These are phyloP conservation scores for Staurois parvus DNA, from an alignment of 2,797 vertebrate species.

Conservation along the genomic window DNA sequence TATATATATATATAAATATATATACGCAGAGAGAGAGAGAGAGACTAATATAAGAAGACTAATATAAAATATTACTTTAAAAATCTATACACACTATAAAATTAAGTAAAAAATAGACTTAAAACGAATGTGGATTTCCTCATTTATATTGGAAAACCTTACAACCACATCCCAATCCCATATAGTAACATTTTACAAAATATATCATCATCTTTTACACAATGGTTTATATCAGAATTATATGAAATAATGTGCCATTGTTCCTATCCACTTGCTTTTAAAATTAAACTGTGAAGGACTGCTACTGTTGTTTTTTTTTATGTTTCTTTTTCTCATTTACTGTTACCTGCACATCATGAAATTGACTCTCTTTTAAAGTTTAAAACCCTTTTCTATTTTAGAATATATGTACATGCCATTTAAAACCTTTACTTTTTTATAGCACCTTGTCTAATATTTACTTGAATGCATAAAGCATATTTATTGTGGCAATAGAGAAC, in stretches of 20 bases:
- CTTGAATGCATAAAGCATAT: slow-evolving; percentile 49
- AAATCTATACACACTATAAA: no score
- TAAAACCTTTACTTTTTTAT: slow-evolving; percentile 40
- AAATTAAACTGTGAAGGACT: not conserved
- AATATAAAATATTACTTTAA: no score
- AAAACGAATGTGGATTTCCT: no score
- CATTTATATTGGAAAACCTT: no score
- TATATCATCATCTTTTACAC: no score
- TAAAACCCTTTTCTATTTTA: slow-evolving; percentile 50
- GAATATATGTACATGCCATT: slow-evolving; percentile 43
- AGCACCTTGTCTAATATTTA: slow-evolving; percentile 45
- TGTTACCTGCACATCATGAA: slow-evolving; percentile 26
- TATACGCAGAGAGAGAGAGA: no score
- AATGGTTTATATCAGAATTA: not conserved
- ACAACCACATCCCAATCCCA: no score
- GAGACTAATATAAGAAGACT: no score
- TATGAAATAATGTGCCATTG: not conserved
- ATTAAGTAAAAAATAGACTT: no score
- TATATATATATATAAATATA: no score
- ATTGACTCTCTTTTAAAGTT: slow-evolving; percentile 47
- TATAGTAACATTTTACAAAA: no score
- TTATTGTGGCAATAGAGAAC: slow-evolving; percentile 48
- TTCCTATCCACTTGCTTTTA: not conserved
- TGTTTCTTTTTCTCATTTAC: slow-evolving; percentile 22
- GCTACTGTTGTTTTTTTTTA: not conserved